A percentile compares a stretch with the other conserved stretches of the same genome.
Conservation (phyloP, 2,888 invertebrate species). For the Drosophila ezoana region DNA sequence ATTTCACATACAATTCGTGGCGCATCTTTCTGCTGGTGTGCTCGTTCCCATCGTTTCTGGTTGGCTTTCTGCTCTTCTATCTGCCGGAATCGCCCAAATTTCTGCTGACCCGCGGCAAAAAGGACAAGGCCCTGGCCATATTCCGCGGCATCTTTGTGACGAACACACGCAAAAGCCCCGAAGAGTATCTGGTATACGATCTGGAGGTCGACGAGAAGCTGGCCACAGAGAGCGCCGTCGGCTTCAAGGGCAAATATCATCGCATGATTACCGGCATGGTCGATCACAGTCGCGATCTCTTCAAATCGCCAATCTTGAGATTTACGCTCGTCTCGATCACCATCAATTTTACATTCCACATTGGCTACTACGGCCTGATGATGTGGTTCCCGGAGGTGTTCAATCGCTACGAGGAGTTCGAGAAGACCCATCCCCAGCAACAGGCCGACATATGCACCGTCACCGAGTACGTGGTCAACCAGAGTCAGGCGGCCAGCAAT, state of each 20-base stretch:
- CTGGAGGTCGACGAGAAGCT: conserved; percentile 87
- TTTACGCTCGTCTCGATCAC: conserved; percentile 94
- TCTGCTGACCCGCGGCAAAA: conserved; percentile 91
- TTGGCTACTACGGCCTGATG: conserved; percentile 98
- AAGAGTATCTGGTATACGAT: conserved; percentile 91
- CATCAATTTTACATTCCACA: conserved; percentile 97
- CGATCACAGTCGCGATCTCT: conserved; percentile 92
- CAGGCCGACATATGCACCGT: conserved; percentile 90
- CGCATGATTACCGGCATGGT: conserved; percentile 91
- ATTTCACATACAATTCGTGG: conserved; percentile 95
- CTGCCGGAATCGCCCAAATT: conserved; percentile 97
- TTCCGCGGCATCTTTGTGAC: conserved; percentile 92
- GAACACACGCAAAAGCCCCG: conserved; percentile 90
- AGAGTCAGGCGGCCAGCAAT: conserved; percentile 87
- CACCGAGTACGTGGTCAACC: conserved; percentile 90
- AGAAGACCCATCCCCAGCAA: conserved; percentile 88
- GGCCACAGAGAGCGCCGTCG: conserved; percentile 85
- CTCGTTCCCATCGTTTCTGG: conserved; percentile 94
- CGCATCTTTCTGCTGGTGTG: conserved; percentile 95
- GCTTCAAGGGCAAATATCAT: conserved; percentile 88
- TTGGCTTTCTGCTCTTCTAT: conserved; percentile 92
- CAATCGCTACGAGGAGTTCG: conserved; percentile 94
- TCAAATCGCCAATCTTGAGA: conserved; percentile 92
- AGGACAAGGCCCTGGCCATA: conserved; percentile 92
- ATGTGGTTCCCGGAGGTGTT: conserved; percentile 99